phyloP scores from a whole-genome alignment of 2,113 vertebrate species.

The Orycteropus afer region DNA sequence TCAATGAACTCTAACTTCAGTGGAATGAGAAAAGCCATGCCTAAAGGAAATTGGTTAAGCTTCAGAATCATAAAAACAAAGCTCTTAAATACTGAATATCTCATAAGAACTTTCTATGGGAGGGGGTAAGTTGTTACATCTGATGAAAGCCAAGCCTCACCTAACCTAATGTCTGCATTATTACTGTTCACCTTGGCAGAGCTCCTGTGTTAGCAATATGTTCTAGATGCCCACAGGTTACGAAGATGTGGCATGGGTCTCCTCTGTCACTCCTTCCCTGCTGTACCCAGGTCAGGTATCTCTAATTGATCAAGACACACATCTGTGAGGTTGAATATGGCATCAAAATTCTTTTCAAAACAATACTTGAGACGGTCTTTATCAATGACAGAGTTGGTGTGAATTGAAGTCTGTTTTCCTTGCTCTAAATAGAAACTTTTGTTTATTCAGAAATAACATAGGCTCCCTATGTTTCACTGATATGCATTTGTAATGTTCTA shows the following conservation, averaged over 20 bases:
- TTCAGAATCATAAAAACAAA: neutral
- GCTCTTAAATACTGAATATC: neutral
- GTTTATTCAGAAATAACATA: neutral
- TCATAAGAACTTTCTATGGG: neutral
- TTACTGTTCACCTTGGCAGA: neutral
- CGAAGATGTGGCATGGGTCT: neutral
- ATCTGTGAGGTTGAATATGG: neutral
- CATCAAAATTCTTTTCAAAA: neutral
- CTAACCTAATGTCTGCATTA: neutral
- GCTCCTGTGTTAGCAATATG: neutral
- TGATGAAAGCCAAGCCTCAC: no score
- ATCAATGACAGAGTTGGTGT: neutral
- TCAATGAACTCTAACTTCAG: neutral
- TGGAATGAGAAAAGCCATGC: neutral
- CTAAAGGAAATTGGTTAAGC: neutral
- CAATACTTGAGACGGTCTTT: neutral
- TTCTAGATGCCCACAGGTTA: neutral
- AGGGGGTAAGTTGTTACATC: neutral
- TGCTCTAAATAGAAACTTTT: neutral
- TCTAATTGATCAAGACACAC: neutral
- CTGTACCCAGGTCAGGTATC: neutral
- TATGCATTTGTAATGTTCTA: neutral
- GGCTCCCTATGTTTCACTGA: neutral
- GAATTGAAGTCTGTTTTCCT: neutral
- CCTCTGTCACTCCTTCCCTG: rapidly evolving